Conservation (phyloP, 2,797 vertebrate species). For the Molossus alvarezi region DNA sequence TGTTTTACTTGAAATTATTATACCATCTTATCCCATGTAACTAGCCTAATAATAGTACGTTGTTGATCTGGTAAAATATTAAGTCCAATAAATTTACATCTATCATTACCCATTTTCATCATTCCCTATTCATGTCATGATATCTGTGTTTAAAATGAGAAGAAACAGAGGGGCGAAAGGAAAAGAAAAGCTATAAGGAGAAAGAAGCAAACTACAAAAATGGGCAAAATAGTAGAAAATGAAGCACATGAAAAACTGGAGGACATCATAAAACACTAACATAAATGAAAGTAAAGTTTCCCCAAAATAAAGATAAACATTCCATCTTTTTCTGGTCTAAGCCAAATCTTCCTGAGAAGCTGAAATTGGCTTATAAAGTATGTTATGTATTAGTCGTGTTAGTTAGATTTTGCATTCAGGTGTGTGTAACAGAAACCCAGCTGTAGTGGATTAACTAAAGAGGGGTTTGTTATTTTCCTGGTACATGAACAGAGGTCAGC, state of each 20-base stretch:
- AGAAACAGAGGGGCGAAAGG: background rate
- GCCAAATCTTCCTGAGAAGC: background rate
- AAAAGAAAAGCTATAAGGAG: background rate
- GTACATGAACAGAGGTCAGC: background rate
- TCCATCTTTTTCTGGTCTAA: background rate
- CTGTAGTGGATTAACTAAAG: background rate
- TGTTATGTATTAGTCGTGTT: background rate
- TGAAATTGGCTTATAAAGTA: background rate
- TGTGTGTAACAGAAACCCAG: background rate
- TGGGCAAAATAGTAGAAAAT: constrained; percentile 9
- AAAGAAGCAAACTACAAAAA: background rate
- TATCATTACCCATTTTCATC: background rate
- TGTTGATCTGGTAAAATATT: background rate
- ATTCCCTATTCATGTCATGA: background rate
- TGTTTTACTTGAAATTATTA: background rate
- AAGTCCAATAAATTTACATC: background rate
- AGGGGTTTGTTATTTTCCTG: background rate
- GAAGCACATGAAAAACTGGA: background rate
- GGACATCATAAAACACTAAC: background rate
- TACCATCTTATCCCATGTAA: background rate
- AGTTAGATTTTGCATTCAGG: background rate
- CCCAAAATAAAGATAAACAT: background rate
- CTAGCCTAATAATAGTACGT: background rate
- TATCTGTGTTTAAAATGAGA: background rate
- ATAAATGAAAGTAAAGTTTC: background rate